Conservation (phyloP, 1,140 invertebrate species). For the Trinorchestia longiramus region DNA sequence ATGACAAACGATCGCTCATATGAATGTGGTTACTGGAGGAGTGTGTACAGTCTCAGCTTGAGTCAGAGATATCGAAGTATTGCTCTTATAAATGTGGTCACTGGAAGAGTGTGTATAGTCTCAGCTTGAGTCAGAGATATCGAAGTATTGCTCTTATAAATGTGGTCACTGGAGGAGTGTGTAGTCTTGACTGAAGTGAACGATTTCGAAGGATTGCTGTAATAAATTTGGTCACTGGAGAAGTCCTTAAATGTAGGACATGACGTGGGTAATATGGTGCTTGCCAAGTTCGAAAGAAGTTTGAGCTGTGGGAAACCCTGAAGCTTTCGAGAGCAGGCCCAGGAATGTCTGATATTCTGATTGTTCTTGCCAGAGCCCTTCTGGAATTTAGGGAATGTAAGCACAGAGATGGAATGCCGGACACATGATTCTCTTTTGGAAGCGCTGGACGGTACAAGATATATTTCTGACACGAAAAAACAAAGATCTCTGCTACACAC, state of each 20-base stretch:
- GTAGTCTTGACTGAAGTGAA: background rate
- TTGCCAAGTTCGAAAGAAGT: background rate
- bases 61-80: background rate
- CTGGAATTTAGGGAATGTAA: background rate
- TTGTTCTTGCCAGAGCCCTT: background rate
- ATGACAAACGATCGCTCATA: background rate
- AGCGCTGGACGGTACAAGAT: background rate
- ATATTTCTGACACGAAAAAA: background rate
- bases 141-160: background rate
- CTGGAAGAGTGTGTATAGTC: background rate
- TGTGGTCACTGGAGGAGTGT: background rate
- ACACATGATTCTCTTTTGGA: background rate
- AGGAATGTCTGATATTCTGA: background rate
- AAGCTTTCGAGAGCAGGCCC: background rate
- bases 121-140: background rate
- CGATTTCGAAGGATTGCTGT: background rate
- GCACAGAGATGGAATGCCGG: constrained; percentile 10
- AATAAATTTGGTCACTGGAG: background rate
- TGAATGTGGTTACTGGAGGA: background rate
- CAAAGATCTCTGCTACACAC: background rate
- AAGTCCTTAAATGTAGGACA: background rate
- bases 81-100: background rate
- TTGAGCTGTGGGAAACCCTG: background rate
- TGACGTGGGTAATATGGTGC: background rate
- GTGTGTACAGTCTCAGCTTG: background rate